Percentiles rank a stretch among this genome's conserved stretches.
Conservation (phyloP, 2,797 vertebrate species). For the Megalops cyprinoides region DNA sequence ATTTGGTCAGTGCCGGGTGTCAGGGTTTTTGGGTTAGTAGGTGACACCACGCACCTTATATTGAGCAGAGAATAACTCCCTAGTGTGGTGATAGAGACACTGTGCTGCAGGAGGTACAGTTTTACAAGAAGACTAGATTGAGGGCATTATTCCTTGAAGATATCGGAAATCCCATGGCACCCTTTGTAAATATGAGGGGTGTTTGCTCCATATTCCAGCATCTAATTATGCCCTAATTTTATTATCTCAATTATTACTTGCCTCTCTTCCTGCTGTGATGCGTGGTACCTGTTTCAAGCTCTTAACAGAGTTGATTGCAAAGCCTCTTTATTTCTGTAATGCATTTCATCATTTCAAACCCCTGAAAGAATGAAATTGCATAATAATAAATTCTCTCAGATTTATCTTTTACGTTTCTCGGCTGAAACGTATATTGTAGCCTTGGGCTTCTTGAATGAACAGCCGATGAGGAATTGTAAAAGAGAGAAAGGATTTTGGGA, state of each 20-base stretch:
- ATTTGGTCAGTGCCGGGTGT: too few relatives aligned
- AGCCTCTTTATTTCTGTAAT: not conserved
- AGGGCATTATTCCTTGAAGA: too few relatives aligned
- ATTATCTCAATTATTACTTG: not conserved
- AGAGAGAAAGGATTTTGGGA: constrained; percentile 20
- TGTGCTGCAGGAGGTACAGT: too few relatives aligned
- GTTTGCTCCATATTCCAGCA: not conserved
- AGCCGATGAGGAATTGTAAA: not conserved
- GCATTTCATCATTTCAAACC: not conserved
- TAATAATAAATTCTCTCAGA: constrained; percentile 6
- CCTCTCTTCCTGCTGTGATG: not conserved
- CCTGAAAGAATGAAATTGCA: not conserved
- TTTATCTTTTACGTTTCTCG: not conserved
- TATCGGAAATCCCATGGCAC: too few relatives aligned
- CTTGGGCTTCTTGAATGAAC: not conserved
- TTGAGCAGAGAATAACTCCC: too few relatives aligned
- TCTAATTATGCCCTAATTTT: too few relatives aligned
- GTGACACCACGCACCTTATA: too few relatives aligned
- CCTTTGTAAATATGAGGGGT: too few relatives aligned
- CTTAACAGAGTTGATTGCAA: not conserved
- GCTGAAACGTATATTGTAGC: not conserved
- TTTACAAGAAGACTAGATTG: too few relatives aligned
- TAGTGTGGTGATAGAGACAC: too few relatives aligned
- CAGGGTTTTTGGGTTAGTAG: too few relatives aligned
- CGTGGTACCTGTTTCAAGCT: not conserved